A percentile compares a stretch with the other conserved stretches of the same genome.
These are phyloP conservation scores for Aselliscus stoliczkanus DNA, from an alignment of 2,797 vertebrate species.

Conservation along the genomic window DNA sequence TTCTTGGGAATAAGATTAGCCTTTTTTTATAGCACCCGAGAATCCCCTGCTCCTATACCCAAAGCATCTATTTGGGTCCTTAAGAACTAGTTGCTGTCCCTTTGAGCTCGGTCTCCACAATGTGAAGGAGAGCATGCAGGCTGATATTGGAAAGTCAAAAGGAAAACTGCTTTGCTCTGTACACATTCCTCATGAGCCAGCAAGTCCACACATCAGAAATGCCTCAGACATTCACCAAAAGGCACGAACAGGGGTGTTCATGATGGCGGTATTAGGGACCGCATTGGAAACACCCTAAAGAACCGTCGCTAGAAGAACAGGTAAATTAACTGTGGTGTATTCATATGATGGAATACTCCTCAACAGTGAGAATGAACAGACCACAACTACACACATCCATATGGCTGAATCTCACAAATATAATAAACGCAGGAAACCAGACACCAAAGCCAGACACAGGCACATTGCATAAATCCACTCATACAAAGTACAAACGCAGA, in stretches of 20 bases:
- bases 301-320: neutral
- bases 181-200: neutral
- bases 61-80: slow-evolving; percentile 1
- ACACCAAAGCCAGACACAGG: neutral
- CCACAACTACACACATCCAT: neutral
- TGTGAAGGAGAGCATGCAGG: neutral
- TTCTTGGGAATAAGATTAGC: neutral
- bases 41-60: neutral
- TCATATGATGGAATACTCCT: accelerated
- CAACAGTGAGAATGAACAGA: neutral
- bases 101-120: neutral
- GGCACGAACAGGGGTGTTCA: accelerated
- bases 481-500: neutral
- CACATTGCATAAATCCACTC: no score
- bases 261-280: accelerated
- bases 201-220: neutral
- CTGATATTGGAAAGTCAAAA: neutral
- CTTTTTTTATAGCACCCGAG: neutral
- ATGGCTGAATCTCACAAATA: neutral
- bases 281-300: neutral
- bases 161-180: neutral
- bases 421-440: neutral
- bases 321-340: accelerated
- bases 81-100: neutral
- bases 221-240: neutral